These are phyloP conservation scores for Hycleus phaleratus DNA, from an alignment of 1,140 invertebrate genomes.

Conservation along the genomic window DNA sequence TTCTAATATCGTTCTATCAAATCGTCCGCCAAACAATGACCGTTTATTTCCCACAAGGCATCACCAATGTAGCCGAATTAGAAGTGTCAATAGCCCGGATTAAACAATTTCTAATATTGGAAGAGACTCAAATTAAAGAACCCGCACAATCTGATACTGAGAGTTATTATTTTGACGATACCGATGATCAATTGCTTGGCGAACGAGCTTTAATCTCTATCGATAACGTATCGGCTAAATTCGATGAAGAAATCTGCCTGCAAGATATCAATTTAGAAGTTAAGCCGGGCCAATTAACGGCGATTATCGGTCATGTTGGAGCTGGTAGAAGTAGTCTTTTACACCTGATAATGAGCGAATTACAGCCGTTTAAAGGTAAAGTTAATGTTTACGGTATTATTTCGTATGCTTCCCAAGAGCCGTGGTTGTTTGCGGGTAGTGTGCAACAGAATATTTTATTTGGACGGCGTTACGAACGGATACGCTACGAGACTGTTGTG, in stretches of 20 bases:
- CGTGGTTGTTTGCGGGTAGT: slow-evolving; percentile 59
- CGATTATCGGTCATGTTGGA: slow-evolving; percentile 68
- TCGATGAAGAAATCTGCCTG: slow-evolving; percentile 48
- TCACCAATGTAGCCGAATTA: slow-evolving; percentile 51
- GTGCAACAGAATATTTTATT: slow-evolving; percentile 54
- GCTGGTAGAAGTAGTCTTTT: slow-evolving; percentile 68
- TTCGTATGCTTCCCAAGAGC: slow-evolving; percentile 67
- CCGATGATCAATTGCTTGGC: not conserved
- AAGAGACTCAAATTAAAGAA: slow-evolving; percentile 46
- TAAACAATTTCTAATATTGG: slow-evolving; percentile 59
- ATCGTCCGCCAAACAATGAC: slow-evolving; percentile 65
- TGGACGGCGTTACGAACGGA: slow-evolving; percentile 34
- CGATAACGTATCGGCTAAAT: slow-evolving; percentile 47
- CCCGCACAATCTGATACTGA: slow-evolving; percentile 14
- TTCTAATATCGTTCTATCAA: slow-evolving; percentile 63
- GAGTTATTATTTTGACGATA: not conserved
- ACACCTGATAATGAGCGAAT: slow-evolving; percentile 59
- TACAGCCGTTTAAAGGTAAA: slow-evolving; percentile 52
- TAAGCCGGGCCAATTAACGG: slow-evolving; percentile 54
- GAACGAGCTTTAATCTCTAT: not conserved
- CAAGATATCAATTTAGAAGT: slow-evolving; percentile 56
- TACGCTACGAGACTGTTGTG: slow-evolving; percentile 55
- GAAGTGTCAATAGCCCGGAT: slow-evolving; percentile 50
- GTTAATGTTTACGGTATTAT: slow-evolving; percentile 57
- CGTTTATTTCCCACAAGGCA: slow-evolving; percentile 58